Evolutionary conservation across 1,140 invertebrate genomes (phyloP), one percentile per base, ranked within the genome.

Genomic region (Microplitis demolitor): DNA sequence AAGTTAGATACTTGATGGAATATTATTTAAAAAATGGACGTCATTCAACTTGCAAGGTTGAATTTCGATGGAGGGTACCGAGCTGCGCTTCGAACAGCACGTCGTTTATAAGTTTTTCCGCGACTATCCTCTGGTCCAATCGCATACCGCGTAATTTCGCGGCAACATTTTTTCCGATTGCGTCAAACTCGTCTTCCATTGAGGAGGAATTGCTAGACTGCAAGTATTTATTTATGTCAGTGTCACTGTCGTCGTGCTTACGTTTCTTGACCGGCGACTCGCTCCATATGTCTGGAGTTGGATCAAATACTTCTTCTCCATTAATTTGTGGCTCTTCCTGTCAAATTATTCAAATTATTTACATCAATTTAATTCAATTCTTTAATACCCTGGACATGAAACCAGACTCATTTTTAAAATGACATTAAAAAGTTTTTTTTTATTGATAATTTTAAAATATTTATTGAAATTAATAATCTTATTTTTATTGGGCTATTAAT

Each of bases 61-160:
- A 87, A 69, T 85, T 81, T 80, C 84, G 83, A 60, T 85, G 85
- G 75, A 87, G 83, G 72, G 84, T 87, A 58, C 86, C 84, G 9
- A 87, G 78, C 72, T 87, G 86, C 63, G 84, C 86, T 72, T 87
- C 85, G 69, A 87, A 87, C 16, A 87, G 74, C 72, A 87, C 84
- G 72, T 87, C 84, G 74, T 85, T 87, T n/a, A 87, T 63, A 51
- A 87, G 72, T 77, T 87, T 87, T 60, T 87, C 85, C 24, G 85
- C 85, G 64, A 87, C 83, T 75, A 87, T 87, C 79, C 85, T 83
- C 77, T 87, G 86, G 67, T 87, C 85, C 35, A 85, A n/a, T 69
- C 83, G 75, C 85, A 87, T 87, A 71, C 83, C 84, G 66, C 86
- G 80, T 14, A 87, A 76, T 77, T 87, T 87, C 4, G 85, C 85